A percentile compares a stretch with the other conserved stretches of the same genome.
Evolutionary conservation across 2,888 invertebrate genomes (phyloP).

Genomic region (Zaprionus bogoriensis): DNA sequence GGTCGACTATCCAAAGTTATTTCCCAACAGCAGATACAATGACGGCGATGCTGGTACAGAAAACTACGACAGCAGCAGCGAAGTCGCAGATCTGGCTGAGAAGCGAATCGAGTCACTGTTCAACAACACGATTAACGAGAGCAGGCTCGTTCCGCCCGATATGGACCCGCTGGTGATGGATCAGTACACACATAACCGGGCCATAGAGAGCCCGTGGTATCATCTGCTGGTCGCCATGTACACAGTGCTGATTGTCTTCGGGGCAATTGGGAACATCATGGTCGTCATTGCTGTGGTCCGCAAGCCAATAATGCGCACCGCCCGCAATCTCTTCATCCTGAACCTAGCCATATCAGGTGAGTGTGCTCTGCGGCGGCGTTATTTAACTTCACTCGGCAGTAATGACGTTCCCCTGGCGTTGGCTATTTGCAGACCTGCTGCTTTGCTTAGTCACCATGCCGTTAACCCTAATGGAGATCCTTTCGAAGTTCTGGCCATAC

Average conservation of each 20-base stretch:
- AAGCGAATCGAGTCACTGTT: too few relatives aligned
- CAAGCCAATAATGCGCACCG: slow-evolving; percentile 94
- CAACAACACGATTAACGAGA: slow-evolving; percentile 33
- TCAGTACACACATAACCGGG: slow-evolving; percentile 87
- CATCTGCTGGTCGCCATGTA: slow-evolving; percentile 88
- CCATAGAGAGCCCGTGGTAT: slow-evolving; percentile 88
- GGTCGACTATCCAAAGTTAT: slow-evolving; percentile 20
- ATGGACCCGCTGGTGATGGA: slow-evolving; percentile 81
- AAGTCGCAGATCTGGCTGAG: too few relatives aligned
- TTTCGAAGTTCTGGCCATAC: slow-evolving; percentile 93
- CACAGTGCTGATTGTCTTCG: slow-evolving; percentile 89
- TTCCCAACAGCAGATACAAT: slow-evolving; percentile 9
- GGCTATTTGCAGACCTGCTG: slow-evolving; percentile 86
- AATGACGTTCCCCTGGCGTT: slow-evolving; percentile 3
- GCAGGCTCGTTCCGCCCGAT: slow-evolving; percentile 21
- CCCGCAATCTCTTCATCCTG: slow-evolving; percentile 95
- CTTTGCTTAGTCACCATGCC: slow-evolving; percentile 96
- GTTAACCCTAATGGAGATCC: slow-evolving; percentile 92
- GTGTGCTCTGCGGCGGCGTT: slow-evolving; percentile 20
- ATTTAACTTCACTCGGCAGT: slow-evolving; percentile 13
- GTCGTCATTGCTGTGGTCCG: slow-evolving; percentile 91
- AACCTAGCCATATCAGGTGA: slow-evolving; percentile 90
- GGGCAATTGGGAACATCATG: slow-evolving; percentile 92
- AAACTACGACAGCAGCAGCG: slow-evolving; percentile 2
- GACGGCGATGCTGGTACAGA: not conserved